Conservation (phyloP, 2,888 invertebrate genomes). For the Cephus rjabovi region DNA sequence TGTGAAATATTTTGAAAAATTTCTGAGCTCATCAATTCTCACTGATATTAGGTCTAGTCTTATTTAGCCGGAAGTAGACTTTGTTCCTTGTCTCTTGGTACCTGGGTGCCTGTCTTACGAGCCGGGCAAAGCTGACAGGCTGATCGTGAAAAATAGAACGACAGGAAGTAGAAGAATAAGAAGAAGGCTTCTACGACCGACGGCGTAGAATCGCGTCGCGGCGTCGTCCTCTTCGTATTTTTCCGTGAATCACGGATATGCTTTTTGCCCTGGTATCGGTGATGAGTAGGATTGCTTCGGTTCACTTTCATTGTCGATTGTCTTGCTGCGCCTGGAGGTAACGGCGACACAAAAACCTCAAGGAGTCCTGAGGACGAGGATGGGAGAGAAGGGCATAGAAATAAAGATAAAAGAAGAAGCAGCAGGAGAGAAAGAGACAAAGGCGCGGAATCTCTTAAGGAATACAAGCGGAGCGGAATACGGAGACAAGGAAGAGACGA, state of each 20-base stretch:
- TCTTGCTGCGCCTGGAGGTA: conserved; percentile 5
- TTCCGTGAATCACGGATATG: conserved; percentile 12
- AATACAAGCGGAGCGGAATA: background rate
- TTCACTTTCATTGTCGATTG: conserved; percentile 13
- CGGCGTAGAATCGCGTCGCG: background rate
- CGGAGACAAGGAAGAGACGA: background rate
- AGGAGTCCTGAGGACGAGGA: background rate
- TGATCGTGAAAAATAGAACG: background rate
- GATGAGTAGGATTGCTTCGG: conserved; percentile 5
- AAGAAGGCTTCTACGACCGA: background rate
- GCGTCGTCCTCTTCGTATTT: conserved; percentile 1
- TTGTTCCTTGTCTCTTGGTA: background rate
- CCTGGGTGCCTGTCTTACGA: background rate
- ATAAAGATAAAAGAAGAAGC: background rate
- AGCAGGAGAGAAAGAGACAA: background rate
- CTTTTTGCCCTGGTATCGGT: conserved; percentile 10
- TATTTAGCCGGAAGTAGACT: background rate
- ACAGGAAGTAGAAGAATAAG: background rate
- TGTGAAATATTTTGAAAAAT: background rate
- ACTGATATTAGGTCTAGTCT: no score
- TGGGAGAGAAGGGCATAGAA: background rate
- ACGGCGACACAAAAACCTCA: background rate
- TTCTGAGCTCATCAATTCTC: background rate
- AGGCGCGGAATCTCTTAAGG: background rate
- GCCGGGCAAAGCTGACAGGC: background rate